Base-by-base conservation (phyloP, 2,113 vertebrate genomes). In the Xiphias gladius region DNA sequence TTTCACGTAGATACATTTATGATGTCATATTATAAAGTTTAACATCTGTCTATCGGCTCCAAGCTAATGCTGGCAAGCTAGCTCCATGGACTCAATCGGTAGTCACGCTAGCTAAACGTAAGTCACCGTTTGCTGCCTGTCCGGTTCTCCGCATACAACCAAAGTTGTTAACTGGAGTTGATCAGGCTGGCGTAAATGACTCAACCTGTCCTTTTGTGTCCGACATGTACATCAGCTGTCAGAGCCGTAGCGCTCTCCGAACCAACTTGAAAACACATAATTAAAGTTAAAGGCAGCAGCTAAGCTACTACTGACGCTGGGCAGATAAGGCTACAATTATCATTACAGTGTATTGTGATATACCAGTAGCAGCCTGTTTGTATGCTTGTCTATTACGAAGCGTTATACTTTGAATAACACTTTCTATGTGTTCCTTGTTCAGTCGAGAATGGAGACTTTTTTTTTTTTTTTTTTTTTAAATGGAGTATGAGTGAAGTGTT, bases 31-130 rank as follows among this genome's bases (percentile, higher is more conserved):
- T 65, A 22, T 73, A 19, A 83, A 85, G 68, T 86, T 86, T 73
- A 22, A 50, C 26, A 59, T 80, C 46, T 71, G 63, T 54, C 50
- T n/a, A 22, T 86, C 79, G 70, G 35, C 76, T 85, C 26, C 24
- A 68, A 71, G 89, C 91, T 93, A 90, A 88, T 41, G 77, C 26
- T 80, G 43, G 57, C 30, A 64, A 48, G 83, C 76, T 92, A 90
- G 68, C 72, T 62, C 24, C 64, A 22, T 39, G 46, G 50, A 55
- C 67, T 71, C 16, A 4, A 30, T 3, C 22, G 52, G 39, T 30
- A 75, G 72, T 73, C 30, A 39, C 19, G 78, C 10, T 76, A n/a
- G 68, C 52, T 46, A 4, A 74, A 68, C 26, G 43, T 80, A 84
- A 50, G 76, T 80, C 55, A 81, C 65, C 9, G 70, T 84, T 74